Evolutionary conservation across 1,140 invertebrate genomes (phyloP), one percentile per base, ranked within the genome.

Genomic region (Chironomus tepperi): DNA sequence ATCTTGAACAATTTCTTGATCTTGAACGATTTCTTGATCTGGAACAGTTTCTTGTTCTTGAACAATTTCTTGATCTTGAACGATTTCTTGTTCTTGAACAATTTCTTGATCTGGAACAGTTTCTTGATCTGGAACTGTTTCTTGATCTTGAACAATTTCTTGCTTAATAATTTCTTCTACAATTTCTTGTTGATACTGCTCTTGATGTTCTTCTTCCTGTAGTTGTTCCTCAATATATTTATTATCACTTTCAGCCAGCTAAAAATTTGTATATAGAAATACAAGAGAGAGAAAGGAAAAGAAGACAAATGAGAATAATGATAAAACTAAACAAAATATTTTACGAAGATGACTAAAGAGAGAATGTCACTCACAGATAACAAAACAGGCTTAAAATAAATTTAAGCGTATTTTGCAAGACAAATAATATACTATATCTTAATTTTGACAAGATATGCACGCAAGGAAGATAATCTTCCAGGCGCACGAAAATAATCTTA

Each of bases 161-260:
- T 57, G 2, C n/a, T n/a, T n/a, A n/a, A n/a, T n/a, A n/a, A n/a
- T n/a, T 7, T 57, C n/a, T 57, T 57, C 2, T 5, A 34, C 24
- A 34, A 5, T 34, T 34, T 34, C 12, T 47, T 9, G 43, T n/a
- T n/a, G n/a, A n/a, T n/a, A n/a, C 65, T 67, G n/a, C 9, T 15
- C 12, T 12, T 57, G 5, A 6, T 70, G 65, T 70, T 70, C 3
- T 19, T n/a, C n/a, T n/a, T n/a, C n/a, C n/a, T 70, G 16, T 18
- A 9, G 6, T 1, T 70, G 6, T 70, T 19, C 65, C 18, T 21
- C 65, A 9, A 70, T 70, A 70, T 10, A 19, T 18, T 70, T 21
- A 19, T 70, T 70, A 70, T 70, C 65, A 19, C 65, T 70, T 70
- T 18, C 65, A 19, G 65, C 18, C 16, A 70, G 18, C 65, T 70